Base-by-base conservation (phyloP, 2,888 invertebrate genomes). In the Emmelina monodactyla region DNA sequence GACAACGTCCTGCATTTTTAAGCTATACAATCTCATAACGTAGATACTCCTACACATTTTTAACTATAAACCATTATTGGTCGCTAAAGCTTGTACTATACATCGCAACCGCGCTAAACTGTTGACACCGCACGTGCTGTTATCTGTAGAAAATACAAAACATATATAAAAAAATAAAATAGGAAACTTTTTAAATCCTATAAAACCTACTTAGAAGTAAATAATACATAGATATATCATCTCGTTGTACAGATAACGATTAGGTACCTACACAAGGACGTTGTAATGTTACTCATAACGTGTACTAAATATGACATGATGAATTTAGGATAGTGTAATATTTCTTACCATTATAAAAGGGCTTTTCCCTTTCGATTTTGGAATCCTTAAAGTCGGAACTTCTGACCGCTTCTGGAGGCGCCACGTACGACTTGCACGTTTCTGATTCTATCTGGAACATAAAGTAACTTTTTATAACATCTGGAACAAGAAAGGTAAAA, bases 51-150 rank as follows among this genome's bases (percentile, higher is more conserved):
- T n/a, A n/a, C n/a, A n/a, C n/a, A 19, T 9, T 19, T 9, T 19
- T 19, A 6, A 19, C 25, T 25, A 25, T 9, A 11, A 25, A 4
- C 25, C n/a, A 4, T 67, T 62, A 38, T 76, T 69, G 9, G 66
- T 71, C 7, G 83, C 80, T 39, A 88, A 82, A 37, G 87, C 88
- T 62, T 88, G 88, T 1, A 89, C 89, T 43, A 89, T 88, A 50
- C 88, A 83, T 29, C 86, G 82, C 11, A 89, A 69, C 22, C 88
- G 80, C 38, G 88, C 88, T 28, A 89, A 62, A 46, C 88, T 88
- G 55, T 83, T 83, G 2, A 80, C 76, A 0, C 71, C 75, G 34
- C 68, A 76, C 0, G 54, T 39, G 2, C 48, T 38, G 5, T 42
- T 45, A 3, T 75, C 76, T 76, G 56, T 11, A 58, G 50, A 31